Evolutionary conservation across 2,888 invertebrate species (phyloP).

Genomic region (Pseudococcus longispinus): DNA sequence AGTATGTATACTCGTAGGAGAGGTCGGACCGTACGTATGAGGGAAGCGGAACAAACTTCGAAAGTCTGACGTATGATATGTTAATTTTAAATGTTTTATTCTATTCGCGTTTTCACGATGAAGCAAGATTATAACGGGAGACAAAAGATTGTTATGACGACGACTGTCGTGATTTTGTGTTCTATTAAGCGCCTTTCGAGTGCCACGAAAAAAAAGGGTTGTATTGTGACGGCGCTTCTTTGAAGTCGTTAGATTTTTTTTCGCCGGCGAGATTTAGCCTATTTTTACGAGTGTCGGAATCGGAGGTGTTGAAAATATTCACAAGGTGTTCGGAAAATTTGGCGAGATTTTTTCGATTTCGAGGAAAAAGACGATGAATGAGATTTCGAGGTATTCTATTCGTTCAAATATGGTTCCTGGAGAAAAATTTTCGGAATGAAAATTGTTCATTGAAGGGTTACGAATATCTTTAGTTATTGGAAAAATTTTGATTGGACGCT

Average conservation of each 20-base stretch:
- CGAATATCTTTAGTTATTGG: too few species aligned
- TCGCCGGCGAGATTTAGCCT: not conserved
- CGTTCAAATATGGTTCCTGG: too few species aligned
- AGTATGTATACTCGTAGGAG: too few species aligned
- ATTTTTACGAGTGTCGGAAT: not conserved
- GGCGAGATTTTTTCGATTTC: not conserved
- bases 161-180: not conserved
- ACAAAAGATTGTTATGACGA: conserved; percentile 2
- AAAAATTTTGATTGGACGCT: too few species aligned
- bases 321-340: not conserved
- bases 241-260: not conserved
- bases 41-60: not conserved
- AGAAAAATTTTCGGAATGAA: too few species aligned
- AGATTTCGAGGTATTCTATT: not conserved
- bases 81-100: conserved; percentile 11
- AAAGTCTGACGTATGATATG: conserved; percentile 1
- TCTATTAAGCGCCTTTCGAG: conserved; percentile 4
- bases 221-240: not conserved
- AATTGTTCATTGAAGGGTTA: too few species aligned
- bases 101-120: not conserved
- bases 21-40: not conserved
- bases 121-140: not conserved
- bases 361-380: not conserved
- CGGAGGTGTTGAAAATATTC: not conserved
- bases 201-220: not conserved